Evolutionary conservation across 2,888 invertebrate species (phyloP), one percentile per base, ranked within the genome.

Genomic region (Brachylomia viminalis): DNA sequence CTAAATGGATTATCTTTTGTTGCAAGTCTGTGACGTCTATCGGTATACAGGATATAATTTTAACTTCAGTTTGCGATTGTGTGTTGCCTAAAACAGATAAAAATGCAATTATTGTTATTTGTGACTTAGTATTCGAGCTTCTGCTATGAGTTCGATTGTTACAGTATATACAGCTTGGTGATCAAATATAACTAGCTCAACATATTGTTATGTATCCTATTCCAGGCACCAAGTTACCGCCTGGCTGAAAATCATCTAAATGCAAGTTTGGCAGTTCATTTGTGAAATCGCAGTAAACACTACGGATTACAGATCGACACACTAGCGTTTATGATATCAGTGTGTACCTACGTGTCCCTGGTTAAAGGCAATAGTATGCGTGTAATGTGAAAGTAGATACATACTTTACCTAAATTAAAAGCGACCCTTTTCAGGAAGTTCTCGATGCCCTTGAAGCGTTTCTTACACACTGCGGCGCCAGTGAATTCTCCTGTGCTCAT

Each of bases 31-130:
- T 94, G 7, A 96, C 96, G 82, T 96, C 96, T 81, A 96, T 95
- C 10, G 96, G 96, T 87, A 96, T 95, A 83, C 96, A 96, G 30
- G 96, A 96, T 88, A 96, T 95, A 72, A 96, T 94, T 91, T 96
- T 96, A 4, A 96, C 96, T 89, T 96, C 96, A 1, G 96, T 96
- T 82, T 95, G 95, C 2, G 96, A 96, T 42, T 94, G 93, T 17
- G 94, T 91, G 77, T 96, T 96, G 42, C 96, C 96, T 96, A 86
- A 79, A 92, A 91, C 23, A 70, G 17, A 20, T 38, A 56, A 33
- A 33, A 33, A n/a, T 2, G 6, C 33, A 49, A 17, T 66, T n/a
- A 27, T 58, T 33, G 23, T 73, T 17, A 59, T 38, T 72, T 72
- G 13, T n/a, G 17, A n/a, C 66, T 15, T 66, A 30, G 23, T 33